Evolutionary conservation across 2,113 vertebrate genomes (phyloP), one percentile per base, ranked within the genome.

Genomic region (Sturnira hondurensis): DNA sequence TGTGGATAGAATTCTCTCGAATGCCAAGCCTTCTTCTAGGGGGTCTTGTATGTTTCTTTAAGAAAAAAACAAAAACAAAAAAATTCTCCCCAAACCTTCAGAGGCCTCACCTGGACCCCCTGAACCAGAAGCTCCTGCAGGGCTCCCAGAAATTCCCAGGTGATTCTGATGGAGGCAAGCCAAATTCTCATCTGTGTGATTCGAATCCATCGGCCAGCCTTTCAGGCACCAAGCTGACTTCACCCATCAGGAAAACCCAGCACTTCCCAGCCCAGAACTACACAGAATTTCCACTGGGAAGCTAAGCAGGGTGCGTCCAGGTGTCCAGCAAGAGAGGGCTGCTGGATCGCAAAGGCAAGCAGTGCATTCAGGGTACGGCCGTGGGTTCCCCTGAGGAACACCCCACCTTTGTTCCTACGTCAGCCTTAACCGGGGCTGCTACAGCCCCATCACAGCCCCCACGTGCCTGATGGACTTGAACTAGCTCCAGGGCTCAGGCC

Each of bases 371-470:
- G 22, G 22, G 15, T 11, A 26, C 52, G 67, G 41, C 26, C 65
- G 26, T 11, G 1, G 0, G 26, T 22, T 5, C 36, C 67, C 56
- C 17, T 13, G 0, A 2, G 47, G 26, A 15, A 13, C 36, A 7
- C 7, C 11, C 11, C 8, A 12, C 26, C 50, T 2, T 47, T 16
- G 3, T 47, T n/a, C 56, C 7, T 5, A 33, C 5, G 26, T 7
- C 61, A 36, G 19, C 38, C n/a, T 74, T 20, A 16, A 38, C 28
- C 0, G 33, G 36, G 63, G 36, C 54, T 45, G 68, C 63, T 61
- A 31, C 47, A 2, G 36, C 33, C 33, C 5, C 17, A 9, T 19
- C 58, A 24, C 7, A 36, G 28, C 22, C 56, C 19, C 28, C 13
- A 1, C 3, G 7, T 16, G 19, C 4, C 61, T 26, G 2, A 24